Percentiles rank a stretch among this genome's conserved stretches.
Conservation (phyloP, 2,888 invertebrate genomes). For the Diarsia brunnea region DNA sequence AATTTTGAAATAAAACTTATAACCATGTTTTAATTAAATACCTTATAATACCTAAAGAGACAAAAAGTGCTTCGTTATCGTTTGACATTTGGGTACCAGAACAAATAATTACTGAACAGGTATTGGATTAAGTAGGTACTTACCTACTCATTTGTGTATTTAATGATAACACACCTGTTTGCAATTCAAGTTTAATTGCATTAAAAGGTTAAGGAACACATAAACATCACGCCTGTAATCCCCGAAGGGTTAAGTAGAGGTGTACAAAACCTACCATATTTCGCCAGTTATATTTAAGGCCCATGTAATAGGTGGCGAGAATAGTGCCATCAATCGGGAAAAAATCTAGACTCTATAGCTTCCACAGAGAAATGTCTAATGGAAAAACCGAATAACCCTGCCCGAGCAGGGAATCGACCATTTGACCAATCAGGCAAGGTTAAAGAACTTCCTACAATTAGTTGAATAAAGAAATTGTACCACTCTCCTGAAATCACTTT, state of each 20-base stretch:
- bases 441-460: background rate
- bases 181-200: background rate
- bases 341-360: no score
- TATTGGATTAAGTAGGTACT: conserved; percentile 13
- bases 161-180: conserved; percentile 11
- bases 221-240: no score
- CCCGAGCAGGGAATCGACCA: no score
- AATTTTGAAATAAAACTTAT: background rate
- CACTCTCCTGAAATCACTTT: background rate
- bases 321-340: no score
- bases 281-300: no score
- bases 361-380: no score
- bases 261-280: no score
- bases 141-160: conserved; percentile 3
- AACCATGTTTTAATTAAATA: background rate
- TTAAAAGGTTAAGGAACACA: background rate
- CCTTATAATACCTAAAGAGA: background rate
- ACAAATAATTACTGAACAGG: conserved; percentile 3
- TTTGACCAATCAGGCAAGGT: background rate
- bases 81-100: background rate
- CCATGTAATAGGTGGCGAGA: no score
- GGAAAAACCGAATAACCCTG: no score
- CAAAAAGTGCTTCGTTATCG: background rate
- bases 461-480: conserved; percentile 3
- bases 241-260: no score